Evolutionary conservation across 2,113 vertebrate species (phyloP).

Genomic region (Vombatus ursinus): DNA sequence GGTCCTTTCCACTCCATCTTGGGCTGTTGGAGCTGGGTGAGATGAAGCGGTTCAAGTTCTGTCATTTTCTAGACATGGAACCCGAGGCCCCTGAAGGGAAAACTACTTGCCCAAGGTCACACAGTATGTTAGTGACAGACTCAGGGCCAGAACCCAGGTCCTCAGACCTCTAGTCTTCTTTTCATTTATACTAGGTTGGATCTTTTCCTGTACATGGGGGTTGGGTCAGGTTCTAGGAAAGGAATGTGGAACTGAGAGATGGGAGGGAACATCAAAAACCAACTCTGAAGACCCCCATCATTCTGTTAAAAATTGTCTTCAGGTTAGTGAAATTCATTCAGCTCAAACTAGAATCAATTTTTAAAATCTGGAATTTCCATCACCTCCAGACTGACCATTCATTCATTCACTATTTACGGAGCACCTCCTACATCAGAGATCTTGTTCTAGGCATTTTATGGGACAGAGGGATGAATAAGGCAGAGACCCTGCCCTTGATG

Average conservation of each 20-base stretch:
- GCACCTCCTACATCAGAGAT: neutral
- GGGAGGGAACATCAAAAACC: neutral
- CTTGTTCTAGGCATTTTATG: neutral
- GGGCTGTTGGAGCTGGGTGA: neutral
- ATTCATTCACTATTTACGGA: neutral
- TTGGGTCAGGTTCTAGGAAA: neutral
- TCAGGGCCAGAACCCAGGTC: neutral
- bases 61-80: neutral
- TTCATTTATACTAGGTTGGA: neutral
- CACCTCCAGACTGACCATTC: neutral
- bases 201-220: neutral
- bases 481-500: neutral
- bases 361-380: too few species aligned
- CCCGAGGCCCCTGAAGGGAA: neutral
- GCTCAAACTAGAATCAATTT: neutral
- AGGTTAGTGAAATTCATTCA: neutral
- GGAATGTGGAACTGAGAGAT: neutral
- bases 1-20: neutral
- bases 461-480: neutral
- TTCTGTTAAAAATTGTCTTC: neutral
- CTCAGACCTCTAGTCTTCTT: neutral
- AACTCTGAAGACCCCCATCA: neutral
- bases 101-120: neutral
- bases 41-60: neutral
- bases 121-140: neutral